A percentile compares a stretch with the other conserved stretches of the same genome.
Conservation (phyloP, 2,113 vertebrate species). For the Nothobranchius kuhntae region DNA sequence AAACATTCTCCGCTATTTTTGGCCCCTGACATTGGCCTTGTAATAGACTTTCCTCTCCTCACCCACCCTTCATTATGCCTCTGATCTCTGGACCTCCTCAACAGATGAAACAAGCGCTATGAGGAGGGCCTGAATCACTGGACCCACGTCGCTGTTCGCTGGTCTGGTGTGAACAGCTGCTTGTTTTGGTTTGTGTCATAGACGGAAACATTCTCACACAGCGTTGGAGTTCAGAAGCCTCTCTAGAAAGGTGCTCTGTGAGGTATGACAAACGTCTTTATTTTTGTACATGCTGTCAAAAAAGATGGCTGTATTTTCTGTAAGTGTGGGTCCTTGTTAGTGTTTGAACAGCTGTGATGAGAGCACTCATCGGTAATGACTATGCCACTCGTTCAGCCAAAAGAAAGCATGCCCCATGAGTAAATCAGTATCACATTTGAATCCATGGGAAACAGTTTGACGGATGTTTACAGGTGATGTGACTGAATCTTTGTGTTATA, state of each 20-base stretch:
- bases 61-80: constrained; percentile 44
- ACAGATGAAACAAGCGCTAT: constrained; percentile 75
- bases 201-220: constrained; percentile 49
- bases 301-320: constrained; percentile 85
- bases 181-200: constrained; percentile 65
- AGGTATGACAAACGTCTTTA: constrained; percentile 82
- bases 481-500: too few relatives aligned
- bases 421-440: background rate
- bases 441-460: too few relatives aligned
- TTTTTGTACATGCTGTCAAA: constrained; percentile 81
- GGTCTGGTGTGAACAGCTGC: constrained; percentile 61
- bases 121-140: constrained; percentile 55
- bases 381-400: too few relatives aligned
- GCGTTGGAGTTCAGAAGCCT: constrained; percentile 48
- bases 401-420: too few relatives aligned
- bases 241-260: constrained; percentile 57
- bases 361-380: constrained; percentile 77
- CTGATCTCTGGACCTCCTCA: constrained; percentile 78
- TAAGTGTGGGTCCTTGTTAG: constrained; percentile 71
- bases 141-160: constrained; percentile 42
- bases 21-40: constrained; percentile 61
- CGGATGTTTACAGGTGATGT: too few relatives aligned
- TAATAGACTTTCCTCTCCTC: constrained; percentile 49
- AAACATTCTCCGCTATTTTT: constrained; percentile 68
- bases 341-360: constrained; percentile 88